These are phyloP conservation scores for Drosophila baimaii DNA, from an alignment of 1,140 invertebrate genomes.

Conservation along the genomic window DNA sequence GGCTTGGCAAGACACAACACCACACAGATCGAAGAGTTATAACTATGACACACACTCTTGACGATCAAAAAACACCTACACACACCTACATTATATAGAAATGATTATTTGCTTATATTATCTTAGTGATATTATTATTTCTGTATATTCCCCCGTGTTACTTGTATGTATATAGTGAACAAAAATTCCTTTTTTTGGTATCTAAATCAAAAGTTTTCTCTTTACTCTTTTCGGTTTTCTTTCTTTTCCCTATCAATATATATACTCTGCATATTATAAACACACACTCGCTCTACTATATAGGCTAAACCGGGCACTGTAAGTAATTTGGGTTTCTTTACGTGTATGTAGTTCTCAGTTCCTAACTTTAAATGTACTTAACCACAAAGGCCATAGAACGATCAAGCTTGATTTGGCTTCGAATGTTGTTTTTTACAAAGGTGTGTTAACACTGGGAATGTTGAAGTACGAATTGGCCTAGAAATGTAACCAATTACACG, in stretches of 20 bases:
- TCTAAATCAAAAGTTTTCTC: conserved; percentile 79
- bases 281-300: conserved; percentile 72
- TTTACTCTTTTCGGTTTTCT: conserved; percentile 79
- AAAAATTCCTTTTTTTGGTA: conserved; percentile 57
- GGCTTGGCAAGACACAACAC: conserved; percentile 47
- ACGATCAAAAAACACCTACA: conserved; percentile 36
- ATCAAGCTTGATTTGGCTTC: conserved; percentile 29
- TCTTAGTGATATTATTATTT: conserved; percentile 46
- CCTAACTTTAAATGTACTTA: conserved; percentile 38
- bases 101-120: conserved; percentile 32
- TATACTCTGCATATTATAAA: conserved; percentile 67
- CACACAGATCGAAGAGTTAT: conserved; percentile 37
- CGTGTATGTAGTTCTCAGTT: conserved; percentile 63
- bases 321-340: conserved; percentile 86
- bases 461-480: conserved; percentile 10
- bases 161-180: conserved; percentile 62
- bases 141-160: conserved; percentile 39
- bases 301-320: conserved; percentile 90
- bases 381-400: conserved; percentile 23
- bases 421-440: conserved; percentile 14
- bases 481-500: neutral
- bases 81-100: conserved; percentile 40
- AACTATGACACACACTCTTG: conserved; percentile 22
- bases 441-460: conserved; percentile 40
- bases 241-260: conserved; percentile 52